Conservation (phyloP, 2,888 invertebrate genomes). For the Nomada hirtipes region DNA sequence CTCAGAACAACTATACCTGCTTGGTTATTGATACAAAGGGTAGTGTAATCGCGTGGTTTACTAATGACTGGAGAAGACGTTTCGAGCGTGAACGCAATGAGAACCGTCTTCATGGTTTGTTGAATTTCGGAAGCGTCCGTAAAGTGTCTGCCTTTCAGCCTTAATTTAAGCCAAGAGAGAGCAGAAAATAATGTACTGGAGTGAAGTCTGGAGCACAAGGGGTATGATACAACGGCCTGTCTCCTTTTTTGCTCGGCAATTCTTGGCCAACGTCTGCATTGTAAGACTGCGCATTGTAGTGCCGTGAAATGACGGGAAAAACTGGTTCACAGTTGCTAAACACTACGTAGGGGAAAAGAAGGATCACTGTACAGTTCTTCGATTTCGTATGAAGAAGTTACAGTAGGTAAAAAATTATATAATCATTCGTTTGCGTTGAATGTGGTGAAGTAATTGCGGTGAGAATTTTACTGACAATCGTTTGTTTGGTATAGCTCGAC, state of each 20-base stretch:
- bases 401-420: background rate
- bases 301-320: slow-evolving; percentile 8
- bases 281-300: background rate
- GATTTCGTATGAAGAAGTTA: background rate
- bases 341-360: background rate
- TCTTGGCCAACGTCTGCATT: slow-evolving; percentile 15
- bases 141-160: slow-evolving; percentile 44
- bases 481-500: too few relatives aligned
- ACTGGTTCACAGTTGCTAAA: background rate
- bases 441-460: too few relatives aligned
- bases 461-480: too few relatives aligned
- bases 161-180: slow-evolving; percentile 39
- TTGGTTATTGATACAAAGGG: slow-evolving; percentile 27
- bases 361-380: background rate
- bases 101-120: slow-evolving; percentile 40
- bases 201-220: slow-evolving; percentile 10
- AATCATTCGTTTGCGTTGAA: background rate
- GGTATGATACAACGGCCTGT: slow-evolving; percentile 17
- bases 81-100: slow-evolving; percentile 31
- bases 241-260: slow-evolving; percentile 23
- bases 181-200: slow-evolving; percentile 41
- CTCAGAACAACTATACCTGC: background rate
- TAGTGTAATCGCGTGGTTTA: slow-evolving; percentile 26
- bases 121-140: slow-evolving; percentile 40
- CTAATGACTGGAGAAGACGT: slow-evolving; percentile 22